Base-by-base conservation (phyloP, 1,140 invertebrate genomes). In the Macrocentrus cingulum region DNA sequence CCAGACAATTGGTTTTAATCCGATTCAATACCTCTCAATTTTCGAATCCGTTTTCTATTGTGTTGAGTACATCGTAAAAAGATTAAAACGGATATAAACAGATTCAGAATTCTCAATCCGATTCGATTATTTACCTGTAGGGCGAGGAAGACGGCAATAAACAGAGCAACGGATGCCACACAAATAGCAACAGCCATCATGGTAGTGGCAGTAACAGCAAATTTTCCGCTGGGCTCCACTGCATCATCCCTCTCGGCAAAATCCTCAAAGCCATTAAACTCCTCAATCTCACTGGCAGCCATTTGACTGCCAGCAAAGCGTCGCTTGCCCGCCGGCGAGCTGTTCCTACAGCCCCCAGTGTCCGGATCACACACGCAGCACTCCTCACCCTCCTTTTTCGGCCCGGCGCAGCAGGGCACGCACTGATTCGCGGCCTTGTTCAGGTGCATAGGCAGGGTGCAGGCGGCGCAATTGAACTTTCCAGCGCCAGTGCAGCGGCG, bases 251-350 rank as follows among this genome's bases (percentile, higher is more conserved):
- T 73, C 76, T 70, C 63, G 67, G 70, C 49, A 66, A 67, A 32
- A 73, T 58, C 13, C 7, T 11, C 72, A 60, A 57, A 76, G 61
- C 51, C 76, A 22, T 65, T 72, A 56, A 63, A 69, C 50, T 78
- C 71, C 25, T 29, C 25, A 29, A 29, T 29, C 25, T 29, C 25
- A 29, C 25, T 29, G 25, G 25, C 25, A 71, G 65, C 13, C 9
- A 83, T 82, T 62, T 84, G 81, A 9, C 76, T 76, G 61, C 85
- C 77, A 1, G 87, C 84, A 41, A 88, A 89, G 39, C 88, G 81
- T n/a, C 88, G 80, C 67, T 90, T 90, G 16, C 88, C 88, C 20
- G 87, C 87, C 13, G 88, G 86, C 0, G 87, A 88, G n/a, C 85
- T 85, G 65, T 86, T 87, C 67, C 84, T 84, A 65, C 87, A 88